Percentiles rank a stretch among this genome's conserved stretches.
Conservation (phyloP, 2,888 invertebrate species). For the Sussaba pulchella region DNA sequence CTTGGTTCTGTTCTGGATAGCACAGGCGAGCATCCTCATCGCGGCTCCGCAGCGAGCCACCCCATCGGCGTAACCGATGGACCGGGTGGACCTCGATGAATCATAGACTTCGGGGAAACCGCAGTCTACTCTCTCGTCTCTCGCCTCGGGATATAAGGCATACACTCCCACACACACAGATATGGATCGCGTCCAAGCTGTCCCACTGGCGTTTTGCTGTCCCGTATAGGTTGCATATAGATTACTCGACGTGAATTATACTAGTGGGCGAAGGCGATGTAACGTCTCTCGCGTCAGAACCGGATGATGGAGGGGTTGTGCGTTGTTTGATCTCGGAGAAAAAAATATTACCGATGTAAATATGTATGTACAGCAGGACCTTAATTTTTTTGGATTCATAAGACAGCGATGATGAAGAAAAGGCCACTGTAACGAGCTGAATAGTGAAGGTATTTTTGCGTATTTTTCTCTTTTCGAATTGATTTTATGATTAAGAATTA, state of each 20-base stretch:
- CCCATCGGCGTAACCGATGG: conserved; percentile 76
- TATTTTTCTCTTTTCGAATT: too few species aligned
- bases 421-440: too few species aligned
- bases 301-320: too few species aligned
- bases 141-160: conserved; percentile 67
- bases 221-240: conserved; percentile 20
- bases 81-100: conserved; percentile 74
- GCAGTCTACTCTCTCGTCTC: conserved; percentile 64
- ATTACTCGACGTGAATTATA: conserved; percentile 39
- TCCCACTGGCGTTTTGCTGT: conserved; percentile 3
- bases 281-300: conserved; percentile 37
- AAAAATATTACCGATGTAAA: too few species aligned
- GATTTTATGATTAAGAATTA: too few species aligned
- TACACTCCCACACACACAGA: conserved; percentile 10
- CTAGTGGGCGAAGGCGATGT: not conserved
- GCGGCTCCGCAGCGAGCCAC: conserved; percentile 64
- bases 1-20: not conserved
- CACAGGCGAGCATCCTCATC: conserved; percentile 16
- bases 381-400: too few species aligned
- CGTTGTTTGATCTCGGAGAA: too few species aligned
- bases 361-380: too few species aligned
- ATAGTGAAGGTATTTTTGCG: too few species aligned
- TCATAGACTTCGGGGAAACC: conserved; percentile 72
- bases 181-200: not conserved
- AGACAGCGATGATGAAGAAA: too few species aligned